A percentile compares a stretch with the other conserved stretches of the same genome.
phyloP scores from a whole-genome alignment of 2,888 invertebrate species.

The Andrena haemorrhoa region DNA sequence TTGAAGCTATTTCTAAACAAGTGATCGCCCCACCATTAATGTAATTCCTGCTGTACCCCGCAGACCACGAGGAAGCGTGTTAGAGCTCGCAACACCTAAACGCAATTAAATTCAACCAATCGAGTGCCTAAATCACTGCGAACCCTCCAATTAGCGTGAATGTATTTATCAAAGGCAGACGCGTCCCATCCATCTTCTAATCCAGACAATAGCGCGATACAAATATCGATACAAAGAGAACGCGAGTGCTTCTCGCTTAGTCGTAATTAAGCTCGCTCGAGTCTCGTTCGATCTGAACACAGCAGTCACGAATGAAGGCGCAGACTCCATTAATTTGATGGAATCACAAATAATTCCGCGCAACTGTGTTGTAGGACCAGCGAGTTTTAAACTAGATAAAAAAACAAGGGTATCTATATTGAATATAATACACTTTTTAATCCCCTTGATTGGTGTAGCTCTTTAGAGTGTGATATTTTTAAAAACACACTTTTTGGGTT shows the following conservation, averaged over 20 bases:
- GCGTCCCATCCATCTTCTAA: conserved; percentile 56
- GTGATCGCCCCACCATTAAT: background rate
- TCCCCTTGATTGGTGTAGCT: no score
- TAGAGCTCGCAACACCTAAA: conserved; percentile 37
- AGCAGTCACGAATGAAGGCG: background rate
- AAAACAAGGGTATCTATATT: no score
- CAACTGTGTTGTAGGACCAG: background rate
- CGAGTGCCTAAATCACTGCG: conserved; percentile 53
- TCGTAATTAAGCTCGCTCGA: conserved; percentile 52
- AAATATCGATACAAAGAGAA: conserved; percentile 55
- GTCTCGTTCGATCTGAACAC: conserved; percentile 39
- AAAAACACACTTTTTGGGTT: no score
- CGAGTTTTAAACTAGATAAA: background rate
- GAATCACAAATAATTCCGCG: background rate
- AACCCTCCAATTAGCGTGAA: conserved; percentile 55
- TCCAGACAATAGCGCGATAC: conserved; percentile 44
- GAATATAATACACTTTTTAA: no score
- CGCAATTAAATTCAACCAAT: conserved; percentile 51
- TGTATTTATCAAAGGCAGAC: conserved; percentile 54
- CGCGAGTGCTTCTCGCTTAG: conserved; percentile 48
- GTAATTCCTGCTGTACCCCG: background rate
- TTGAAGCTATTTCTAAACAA: background rate
- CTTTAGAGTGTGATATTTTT: no score
- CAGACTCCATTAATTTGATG: background rate
- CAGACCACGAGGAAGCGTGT: background rate